Evolutionary conservation across 2,888 invertebrate genomes (phyloP).

Genomic region (Nomada ferruginata): DNA sequence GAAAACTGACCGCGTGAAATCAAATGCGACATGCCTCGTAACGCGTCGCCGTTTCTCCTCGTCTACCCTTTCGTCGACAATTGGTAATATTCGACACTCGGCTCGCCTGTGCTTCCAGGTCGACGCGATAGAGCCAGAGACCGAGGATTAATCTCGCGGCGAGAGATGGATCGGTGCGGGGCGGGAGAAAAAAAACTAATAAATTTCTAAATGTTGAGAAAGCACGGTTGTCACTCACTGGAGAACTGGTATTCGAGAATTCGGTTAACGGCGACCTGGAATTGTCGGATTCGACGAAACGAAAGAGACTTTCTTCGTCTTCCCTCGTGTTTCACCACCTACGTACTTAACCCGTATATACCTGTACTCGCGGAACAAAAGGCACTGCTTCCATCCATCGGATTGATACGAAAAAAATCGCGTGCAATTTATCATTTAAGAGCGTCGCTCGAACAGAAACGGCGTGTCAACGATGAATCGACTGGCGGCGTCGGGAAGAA

Average conservation of each 20-base stretch:
- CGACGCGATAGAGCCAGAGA: background rate
- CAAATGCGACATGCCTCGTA: conserved; percentile 66
- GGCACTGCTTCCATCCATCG: conserved; percentile 39
- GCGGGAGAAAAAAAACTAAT: background rate
- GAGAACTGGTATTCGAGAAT: conserved; percentile 5
- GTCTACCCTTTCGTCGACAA: conserved; percentile 29
- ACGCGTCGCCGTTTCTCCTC: conserved; percentile 8
- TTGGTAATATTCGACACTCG: conserved; percentile 29
- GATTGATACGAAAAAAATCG: conserved; percentile 66
- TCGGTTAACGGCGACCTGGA: conserved; percentile 14
- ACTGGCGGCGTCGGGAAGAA: background rate
- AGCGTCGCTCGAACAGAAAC: conserved; percentile 51
- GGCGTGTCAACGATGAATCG: conserved; percentile 56
- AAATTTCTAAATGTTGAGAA: conserved; percentile 2
- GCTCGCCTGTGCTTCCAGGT: too few relatives aligned
- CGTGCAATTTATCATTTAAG: conserved; percentile 70
- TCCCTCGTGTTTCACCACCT: conserved; percentile 62
- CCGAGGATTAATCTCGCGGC: background rate
- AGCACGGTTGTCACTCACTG: conserved; percentile 13
- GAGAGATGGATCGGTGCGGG: background rate
- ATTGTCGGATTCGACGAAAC: conserved; percentile 12
- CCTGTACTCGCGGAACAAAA: conserved; percentile 58
- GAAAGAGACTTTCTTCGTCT: conserved; percentile 48
- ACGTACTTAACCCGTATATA: conserved; percentile 19
- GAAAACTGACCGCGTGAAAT: conserved; percentile 70